Conservation (phyloP, 1,140 invertebrate species). For the Pseudomyrmex sp. region DNA sequence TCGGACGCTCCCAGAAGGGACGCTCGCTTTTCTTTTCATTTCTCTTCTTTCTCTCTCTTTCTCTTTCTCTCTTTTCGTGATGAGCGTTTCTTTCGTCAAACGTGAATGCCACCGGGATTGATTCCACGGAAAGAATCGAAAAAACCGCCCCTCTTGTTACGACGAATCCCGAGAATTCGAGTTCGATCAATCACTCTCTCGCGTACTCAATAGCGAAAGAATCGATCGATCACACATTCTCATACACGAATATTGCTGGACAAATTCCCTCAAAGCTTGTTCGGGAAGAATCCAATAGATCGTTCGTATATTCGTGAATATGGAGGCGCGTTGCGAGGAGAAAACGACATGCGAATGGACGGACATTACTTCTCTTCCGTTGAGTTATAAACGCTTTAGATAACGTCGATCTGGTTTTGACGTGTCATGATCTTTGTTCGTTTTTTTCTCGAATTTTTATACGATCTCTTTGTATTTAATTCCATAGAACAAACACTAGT, state of each 20-base stretch:
- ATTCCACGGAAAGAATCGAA: not conserved
- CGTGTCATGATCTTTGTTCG: not conserved
- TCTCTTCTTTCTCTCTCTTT: not conserved
- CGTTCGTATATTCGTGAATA: not conserved
- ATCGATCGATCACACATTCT: slow-evolving; percentile 26
- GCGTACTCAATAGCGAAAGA: slow-evolving; percentile 1
- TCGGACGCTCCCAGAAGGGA: not conserved
- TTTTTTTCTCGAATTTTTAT: not conserved
- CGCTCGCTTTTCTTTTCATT: not conserved
- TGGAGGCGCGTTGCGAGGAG: not conserved
- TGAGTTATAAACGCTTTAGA: slow-evolving; percentile 46
- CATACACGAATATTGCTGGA: slow-evolving; percentile 25
- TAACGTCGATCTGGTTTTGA: not conserved
- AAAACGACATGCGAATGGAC: slow-evolving; percentile 34
- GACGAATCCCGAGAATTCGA: not conserved
- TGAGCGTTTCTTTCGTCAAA: slow-evolving; percentile 20
- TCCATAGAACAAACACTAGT: no score
- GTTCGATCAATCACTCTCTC: slow-evolving; percentile 38
- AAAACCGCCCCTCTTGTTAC: not conserved
- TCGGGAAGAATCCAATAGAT: slow-evolving; percentile 15
- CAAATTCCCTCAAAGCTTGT: slow-evolving; percentile 36
- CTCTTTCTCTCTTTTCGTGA: not conserved
- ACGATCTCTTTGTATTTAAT: no score
- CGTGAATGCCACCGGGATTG: not conserved
- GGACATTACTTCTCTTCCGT: slow-evolving; percentile 26